Evolutionary conservation across 1,140 invertebrate genomes (phyloP).

Genomic region (Papilio helenus): DNA sequence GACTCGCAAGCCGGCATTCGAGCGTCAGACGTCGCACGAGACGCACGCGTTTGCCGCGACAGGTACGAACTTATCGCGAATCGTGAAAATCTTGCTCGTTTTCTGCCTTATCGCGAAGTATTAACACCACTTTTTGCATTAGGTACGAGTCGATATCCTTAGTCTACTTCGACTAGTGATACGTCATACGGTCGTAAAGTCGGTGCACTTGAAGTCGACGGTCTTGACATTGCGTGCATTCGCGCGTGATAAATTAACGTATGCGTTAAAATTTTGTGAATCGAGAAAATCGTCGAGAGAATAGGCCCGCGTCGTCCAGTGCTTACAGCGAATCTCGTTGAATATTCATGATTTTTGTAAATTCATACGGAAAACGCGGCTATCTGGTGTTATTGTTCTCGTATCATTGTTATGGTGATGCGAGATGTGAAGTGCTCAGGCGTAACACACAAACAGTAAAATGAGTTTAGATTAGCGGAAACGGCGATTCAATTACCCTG

Average conservation of each 20-base stretch:
- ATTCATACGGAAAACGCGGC: constrained; percentile 64
- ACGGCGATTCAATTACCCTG: constrained; percentile 63
- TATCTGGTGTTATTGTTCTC: constrained; percentile 73
- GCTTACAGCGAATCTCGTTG: constrained; percentile 55
- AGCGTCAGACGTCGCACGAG: constrained; percentile 65
- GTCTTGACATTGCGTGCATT: constrained; percentile 66
- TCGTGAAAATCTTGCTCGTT: constrained; percentile 47
- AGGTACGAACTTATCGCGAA: constrained; percentile 56
- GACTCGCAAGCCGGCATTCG: constrained; percentile 69
- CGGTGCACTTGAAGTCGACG: constrained; percentile 50
- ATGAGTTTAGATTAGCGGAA: constrained; percentile 69
- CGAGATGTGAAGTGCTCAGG: constrained; percentile 55
- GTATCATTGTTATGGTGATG: constrained; percentile 76
- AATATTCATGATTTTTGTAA: constrained; percentile 65
- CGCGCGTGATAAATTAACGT: constrained; percentile 49
- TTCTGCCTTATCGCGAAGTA: constrained; percentile 59
- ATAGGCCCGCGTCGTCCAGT: constrained; percentile 41
- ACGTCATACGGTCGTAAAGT: constrained; percentile 42
- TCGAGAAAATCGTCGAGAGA: constrained; percentile 17
- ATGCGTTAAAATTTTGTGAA: constrained; percentile 54
- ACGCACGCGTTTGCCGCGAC: constrained; percentile 63
- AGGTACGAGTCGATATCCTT: constrained; percentile 23
- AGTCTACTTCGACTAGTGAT: constrained; percentile 44
- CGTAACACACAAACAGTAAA: constrained; percentile 59
- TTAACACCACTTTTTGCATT: constrained; percentile 31